Evolutionary conservation across 2,888 invertebrate species (phyloP), one percentile per base, ranked within the genome.

Genomic region (Hyposoter dolosus): DNA sequence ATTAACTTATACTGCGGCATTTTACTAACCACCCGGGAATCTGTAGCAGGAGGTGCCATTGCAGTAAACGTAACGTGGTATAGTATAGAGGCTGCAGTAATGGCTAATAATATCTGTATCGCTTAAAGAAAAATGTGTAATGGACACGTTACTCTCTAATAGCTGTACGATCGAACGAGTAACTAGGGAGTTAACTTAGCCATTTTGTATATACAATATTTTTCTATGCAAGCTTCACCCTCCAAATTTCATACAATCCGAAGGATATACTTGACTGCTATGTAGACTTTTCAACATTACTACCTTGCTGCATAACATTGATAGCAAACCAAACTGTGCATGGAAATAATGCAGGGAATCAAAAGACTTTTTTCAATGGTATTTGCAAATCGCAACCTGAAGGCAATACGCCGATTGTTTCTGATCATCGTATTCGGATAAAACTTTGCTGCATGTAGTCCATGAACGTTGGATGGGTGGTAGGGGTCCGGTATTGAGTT

Each of bases 41-140:
- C 81, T 63, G 74, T 66, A 50, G 43, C 50, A 43, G 35, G 69
- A 53, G 65, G 66, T n/a, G 32, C 75, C 69, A 40, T 66, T 63
- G 63, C 40, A 43, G 82, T 75, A 75, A 82, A 74, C 68, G 68
- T 68, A 78, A 56, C 28, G 19, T 19, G 53, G 66, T 45, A 45
- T 35, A 35, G 66, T 45, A 45, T 35, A 35, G 17, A 35, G 7
- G 45, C 35, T 15, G 17, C 56, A 47, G 65, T 83, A 75, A 81
- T 83, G 80, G 77, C n/a, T 32, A 9, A 77, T 83, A 83, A 86
- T 78, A 78, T 78, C 77, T 68, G 19, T 83, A 86, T 83, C 63
- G 81, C 17, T 69, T 9, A 56, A 68, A 69, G 72, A 83, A 83
- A 83, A 83, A 81, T 78, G 77, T 81, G 50, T 68, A 68, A 75